Percentiles rank a stretch among this genome's conserved stretches.
These are phyloP conservation scores for Umimayanthus kanabou DNA, from an alignment of 92 coral and sea anemone species.

Conservation along the genomic window DNA sequence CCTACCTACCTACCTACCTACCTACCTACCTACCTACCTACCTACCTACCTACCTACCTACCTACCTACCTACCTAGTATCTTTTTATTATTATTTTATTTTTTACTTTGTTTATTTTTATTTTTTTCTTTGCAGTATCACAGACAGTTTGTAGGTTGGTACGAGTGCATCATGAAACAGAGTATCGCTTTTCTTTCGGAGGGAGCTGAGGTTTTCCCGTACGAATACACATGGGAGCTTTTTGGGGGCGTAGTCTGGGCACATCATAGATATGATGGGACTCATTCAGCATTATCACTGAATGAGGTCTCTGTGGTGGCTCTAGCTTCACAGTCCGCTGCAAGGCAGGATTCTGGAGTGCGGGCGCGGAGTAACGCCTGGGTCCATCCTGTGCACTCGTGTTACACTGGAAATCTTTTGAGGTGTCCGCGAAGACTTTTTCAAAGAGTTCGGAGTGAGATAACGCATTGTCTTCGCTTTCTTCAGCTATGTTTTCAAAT, in stretches of 20 bases:
- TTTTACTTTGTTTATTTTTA: too few relatives aligned
- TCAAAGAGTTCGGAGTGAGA: conserved; percentile 29
- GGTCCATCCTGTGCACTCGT: conserved; percentile 2
- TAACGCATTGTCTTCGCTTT: background rate
- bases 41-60: too few relatives aligned
- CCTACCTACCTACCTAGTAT: too few relatives aligned
- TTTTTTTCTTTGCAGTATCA: too few relatives aligned
- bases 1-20: too few relatives aligned
- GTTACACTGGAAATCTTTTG: background rate
- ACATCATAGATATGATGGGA: conserved; percentile 38
- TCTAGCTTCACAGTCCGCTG: background rate
- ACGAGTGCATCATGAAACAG: background rate
- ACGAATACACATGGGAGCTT: conserved; percentile 26
- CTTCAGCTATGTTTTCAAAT: background rate
- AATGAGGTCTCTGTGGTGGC: conserved; percentile 4
- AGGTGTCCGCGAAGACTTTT: conserved; percentile 35
- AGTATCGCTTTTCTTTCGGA: conserved; percentile 36
- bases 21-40: too few relatives aligned
- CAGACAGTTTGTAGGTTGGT: too few relatives aligned
- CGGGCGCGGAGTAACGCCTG: conserved; percentile 21
- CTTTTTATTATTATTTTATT: too few relatives aligned
- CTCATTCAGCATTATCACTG: conserved; percentile 2
- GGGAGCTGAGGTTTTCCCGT: conserved; percentile 34
- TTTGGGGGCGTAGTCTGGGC: conserved; percentile 34
- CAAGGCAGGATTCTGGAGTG: conserved; percentile 23